phyloP scores from a whole-genome alignment of 64 coral and sea anemone genomes.

The Actinia tenebrosa region DNA sequence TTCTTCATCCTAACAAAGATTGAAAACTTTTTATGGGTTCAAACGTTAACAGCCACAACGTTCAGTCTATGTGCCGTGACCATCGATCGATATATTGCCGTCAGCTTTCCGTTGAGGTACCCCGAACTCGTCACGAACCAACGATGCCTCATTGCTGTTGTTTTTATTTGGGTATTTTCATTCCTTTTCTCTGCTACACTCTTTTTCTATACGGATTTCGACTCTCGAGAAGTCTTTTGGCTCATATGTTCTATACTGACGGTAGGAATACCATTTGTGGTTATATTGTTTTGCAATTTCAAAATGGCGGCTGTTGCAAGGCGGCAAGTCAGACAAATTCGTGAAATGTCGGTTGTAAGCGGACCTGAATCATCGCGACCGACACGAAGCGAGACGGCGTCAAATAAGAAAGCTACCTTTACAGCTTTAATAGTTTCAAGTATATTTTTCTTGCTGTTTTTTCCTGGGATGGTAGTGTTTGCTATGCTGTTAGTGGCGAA shows the following conservation, averaged over 20 bases:
- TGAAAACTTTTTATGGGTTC: slow-evolving; percentile 2
- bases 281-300: slow-evolving; percentile 24
- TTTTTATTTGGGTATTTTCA: slow-evolving; percentile 23
- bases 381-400: not conserved
- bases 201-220: slow-evolving; percentile 10
- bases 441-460: slow-evolving; percentile 14
- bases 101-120: slow-evolving; percentile 27
- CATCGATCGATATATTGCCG: slow-evolving; percentile 42
- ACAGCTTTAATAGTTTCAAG: slow-evolving; percentile 11
- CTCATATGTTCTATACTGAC: slow-evolving; percentile 23
- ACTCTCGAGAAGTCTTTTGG: slow-evolving; percentile 32
- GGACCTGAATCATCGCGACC: not conserved
- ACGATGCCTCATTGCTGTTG: slow-evolving; percentile 1
- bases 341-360: not conserved
- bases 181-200: slow-evolving; percentile 20
- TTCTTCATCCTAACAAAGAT: not conserved
- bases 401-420: slow-evolving; percentile 17
- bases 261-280: slow-evolving; percentile 1
- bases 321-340: slow-evolving; percentile 8
- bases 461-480: slow-evolving; percentile 26
- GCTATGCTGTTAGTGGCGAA: slow-evolving; percentile 13
- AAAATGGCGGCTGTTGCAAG: slow-evolving; percentile 29
- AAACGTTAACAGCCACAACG: slow-evolving; percentile 23
- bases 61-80: slow-evolving; percentile 37
- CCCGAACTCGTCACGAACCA: slow-evolving; percentile 18